phyloP scores from a whole-genome alignment of 30 jellyfish, hydroid and myxozoan genomes.

The Cassiopea xamachana region DNA sequence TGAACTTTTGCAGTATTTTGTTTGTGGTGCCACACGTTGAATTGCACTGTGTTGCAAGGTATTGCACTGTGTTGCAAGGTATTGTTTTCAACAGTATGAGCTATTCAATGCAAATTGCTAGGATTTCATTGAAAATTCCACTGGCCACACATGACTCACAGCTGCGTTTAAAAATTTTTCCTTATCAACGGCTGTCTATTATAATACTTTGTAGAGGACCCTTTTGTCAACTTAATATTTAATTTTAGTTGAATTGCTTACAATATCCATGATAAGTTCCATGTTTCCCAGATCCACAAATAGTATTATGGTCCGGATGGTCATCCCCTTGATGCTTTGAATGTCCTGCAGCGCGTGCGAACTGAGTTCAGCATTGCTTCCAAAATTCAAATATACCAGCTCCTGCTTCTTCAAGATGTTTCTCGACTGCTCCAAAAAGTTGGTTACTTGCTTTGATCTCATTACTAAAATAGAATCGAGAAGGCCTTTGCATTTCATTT shows the following conservation, averaged over 20 bases:
- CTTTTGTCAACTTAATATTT: too few relatives aligned
- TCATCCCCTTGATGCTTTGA: constrained; percentile 19
- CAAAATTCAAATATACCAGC: constrained; percentile 55
- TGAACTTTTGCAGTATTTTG: too few relatives aligned
- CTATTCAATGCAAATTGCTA: too few relatives aligned
- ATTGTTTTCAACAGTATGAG: too few relatives aligned
- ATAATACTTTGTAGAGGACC: too few relatives aligned
- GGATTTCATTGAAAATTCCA: too few relatives aligned
- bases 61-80: neutral
- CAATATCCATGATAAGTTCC: constrained; percentile 56
- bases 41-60: neutral
- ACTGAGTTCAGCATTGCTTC: constrained; percentile 21
- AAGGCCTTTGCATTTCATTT: neutral
- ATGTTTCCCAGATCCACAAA: constrained; percentile 31
- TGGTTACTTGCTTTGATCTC: constrained; percentile 54
- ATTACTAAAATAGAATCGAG: constrained; percentile 22
- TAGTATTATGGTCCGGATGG: constrained; percentile 35
- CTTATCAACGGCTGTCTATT: too few relatives aligned
- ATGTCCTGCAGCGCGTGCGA: constrained; percentile 55
- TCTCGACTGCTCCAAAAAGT: constrained; percentile 36
- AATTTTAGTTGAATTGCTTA: neutral
- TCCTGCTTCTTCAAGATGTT: constrained; percentile 12
- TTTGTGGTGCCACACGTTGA: neutral
- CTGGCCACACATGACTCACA: too few relatives aligned
- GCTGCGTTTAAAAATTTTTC: too few relatives aligned